Evolutionary conservation across 92 coral and sea anemone species (phyloP).

Genomic region (Anthopleura xanthogrammica): DNA sequence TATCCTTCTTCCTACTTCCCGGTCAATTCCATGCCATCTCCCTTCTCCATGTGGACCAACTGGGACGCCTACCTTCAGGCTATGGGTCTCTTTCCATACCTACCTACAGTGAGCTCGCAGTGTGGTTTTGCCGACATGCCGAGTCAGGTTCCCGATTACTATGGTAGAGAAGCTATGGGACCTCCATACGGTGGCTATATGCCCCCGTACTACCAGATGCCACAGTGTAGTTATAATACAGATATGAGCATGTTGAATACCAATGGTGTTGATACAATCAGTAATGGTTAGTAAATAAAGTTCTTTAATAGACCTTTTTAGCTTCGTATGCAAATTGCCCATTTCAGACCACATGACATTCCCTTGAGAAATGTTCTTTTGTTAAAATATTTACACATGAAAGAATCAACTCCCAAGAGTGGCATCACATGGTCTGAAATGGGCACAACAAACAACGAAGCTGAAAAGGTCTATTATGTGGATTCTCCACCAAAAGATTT

Average conservation of each 20-base stretch:
- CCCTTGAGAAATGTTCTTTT: too few species aligned
- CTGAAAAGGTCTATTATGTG: too few species aligned
- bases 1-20: constrained; percentile 4
- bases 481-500: too few species aligned
- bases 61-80: constrained; percentile 36
- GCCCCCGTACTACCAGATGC: constrained; percentile 11
- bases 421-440: too few species aligned
- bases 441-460: too few species aligned
- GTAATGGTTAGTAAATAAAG: neutral
- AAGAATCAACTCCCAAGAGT: too few species aligned
- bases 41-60: constrained; percentile 23
- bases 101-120: constrained; percentile 12
- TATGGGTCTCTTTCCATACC: constrained; percentile 33
- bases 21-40: constrained; percentile 3
- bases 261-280: constrained; percentile 1
- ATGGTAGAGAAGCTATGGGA: constrained; percentile 10
- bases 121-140: neutral
- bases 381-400: too few species aligned
- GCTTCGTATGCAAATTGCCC: too few species aligned
- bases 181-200: constrained; percentile 13
- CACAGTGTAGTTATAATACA: neutral
- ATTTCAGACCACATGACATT: too few species aligned
- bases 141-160: constrained; percentile 6
- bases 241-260: constrained; percentile 4
- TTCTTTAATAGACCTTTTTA: too few species aligned